These are phyloP conservation scores for Malthinus seriepunctatus DNA, from an alignment of 2,888 invertebrate genomes.

Conservation along the genomic window DNA sequence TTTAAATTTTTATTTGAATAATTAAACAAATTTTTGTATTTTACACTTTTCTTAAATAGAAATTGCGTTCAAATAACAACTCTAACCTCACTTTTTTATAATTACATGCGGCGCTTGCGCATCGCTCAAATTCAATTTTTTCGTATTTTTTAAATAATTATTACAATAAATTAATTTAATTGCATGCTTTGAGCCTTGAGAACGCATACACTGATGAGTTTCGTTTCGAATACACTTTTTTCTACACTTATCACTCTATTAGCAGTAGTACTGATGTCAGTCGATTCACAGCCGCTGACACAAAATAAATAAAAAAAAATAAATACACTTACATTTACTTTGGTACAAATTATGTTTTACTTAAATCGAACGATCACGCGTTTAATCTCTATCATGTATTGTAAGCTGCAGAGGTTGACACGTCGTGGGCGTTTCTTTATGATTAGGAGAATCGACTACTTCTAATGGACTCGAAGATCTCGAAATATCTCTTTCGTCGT, in stretches of 20 bases:
- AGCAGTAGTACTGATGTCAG: conserved; percentile 22
- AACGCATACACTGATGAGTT: no score
- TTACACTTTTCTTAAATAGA: background rate
- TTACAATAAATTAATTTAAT: no score
- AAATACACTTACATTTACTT: conserved; percentile 29
- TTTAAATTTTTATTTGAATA: background rate
- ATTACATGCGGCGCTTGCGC: no score
- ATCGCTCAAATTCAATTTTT: no score
- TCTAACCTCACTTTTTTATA: no score
- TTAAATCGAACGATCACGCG: conserved; percentile 12
- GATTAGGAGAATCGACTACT: conserved; percentile 49
- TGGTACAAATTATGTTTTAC: conserved; percentile 29
- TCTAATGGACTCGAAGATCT: conserved; percentile 58
- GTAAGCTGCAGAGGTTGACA: conserved; percentile 72
- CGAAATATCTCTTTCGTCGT: conserved; percentile 61
- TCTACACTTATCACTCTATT: background rate
- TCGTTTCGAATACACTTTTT: background rate
- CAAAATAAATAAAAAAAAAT: conserved; percentile 33
- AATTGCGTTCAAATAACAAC: no score
- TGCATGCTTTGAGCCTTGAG: no score
- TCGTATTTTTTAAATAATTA: no score
- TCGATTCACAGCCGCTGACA: conserved; percentile 43
- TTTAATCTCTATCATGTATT: conserved; percentile 68
- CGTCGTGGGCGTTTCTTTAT: conserved; percentile 44
- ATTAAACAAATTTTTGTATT: background rate